These are phyloP conservation scores for Rhabdophis nuchalis DNA, from an alignment of 2,797 vertebrate species.

Conservation along the genomic window DNA sequence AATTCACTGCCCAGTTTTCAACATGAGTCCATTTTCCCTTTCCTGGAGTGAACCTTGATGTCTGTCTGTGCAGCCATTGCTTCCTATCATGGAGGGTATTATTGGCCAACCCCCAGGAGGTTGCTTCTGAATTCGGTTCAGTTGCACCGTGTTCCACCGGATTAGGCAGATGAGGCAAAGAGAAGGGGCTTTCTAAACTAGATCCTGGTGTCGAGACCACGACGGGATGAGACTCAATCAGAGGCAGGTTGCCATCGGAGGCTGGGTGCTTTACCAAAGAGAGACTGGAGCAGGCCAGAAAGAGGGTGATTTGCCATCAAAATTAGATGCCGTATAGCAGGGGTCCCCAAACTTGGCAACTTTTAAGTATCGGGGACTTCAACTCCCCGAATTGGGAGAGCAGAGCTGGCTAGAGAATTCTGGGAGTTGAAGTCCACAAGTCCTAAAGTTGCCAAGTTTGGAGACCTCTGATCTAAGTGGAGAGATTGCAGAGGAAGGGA, in stretches of 20 bases:
- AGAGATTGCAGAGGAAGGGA: no score
- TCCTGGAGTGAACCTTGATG: slow-evolving; percentile 6
- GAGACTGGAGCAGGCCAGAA: accelerated
- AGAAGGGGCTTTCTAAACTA: neutral
- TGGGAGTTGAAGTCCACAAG: no score
- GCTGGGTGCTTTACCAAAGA: accelerated
- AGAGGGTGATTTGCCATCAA: neutral
- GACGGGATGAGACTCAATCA: neutral
- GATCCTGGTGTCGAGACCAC: neutral
- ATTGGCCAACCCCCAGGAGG: slow-evolving; percentile 20
- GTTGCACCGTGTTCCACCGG: accelerated
- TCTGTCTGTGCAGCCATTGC: neutral
- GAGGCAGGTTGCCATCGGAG: neutral
- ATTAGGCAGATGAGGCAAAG: neutral
- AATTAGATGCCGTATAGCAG: neutral
- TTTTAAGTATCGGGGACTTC: no score
- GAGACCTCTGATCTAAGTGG: no score
- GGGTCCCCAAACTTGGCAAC: no score
- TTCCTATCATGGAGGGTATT: neutral
- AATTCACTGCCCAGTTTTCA: neutral
- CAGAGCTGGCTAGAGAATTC: no score
- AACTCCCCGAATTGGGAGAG: no score
- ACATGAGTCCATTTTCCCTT: neutral
- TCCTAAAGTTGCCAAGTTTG: no score
- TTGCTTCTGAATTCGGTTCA: neutral